A percentile compares a stretch with the other conserved stretches of the same genome.
phyloP scores from a whole-genome alignment of 2,888 invertebrate species.

The Cylloceria caligata region DNA sequence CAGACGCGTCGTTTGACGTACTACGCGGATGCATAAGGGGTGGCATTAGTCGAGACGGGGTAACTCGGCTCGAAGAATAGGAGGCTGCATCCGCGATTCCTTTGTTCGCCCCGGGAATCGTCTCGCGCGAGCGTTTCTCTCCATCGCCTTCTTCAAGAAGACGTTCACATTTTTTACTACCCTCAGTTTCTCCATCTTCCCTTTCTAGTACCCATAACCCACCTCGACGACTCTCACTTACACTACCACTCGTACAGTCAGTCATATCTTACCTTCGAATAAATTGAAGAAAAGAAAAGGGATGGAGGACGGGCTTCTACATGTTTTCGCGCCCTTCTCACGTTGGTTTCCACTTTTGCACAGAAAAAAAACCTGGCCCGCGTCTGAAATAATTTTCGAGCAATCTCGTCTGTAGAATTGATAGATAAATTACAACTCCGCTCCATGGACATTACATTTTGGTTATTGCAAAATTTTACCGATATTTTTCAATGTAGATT shows the following conservation, averaged over 20 bases:
- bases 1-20: constrained; percentile 58
- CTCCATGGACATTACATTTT: not conserved
- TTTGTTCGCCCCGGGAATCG: constrained; percentile 74
- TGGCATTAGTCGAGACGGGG: constrained; percentile 79
- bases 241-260: constrained; percentile 18
- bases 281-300: constrained; percentile 58
- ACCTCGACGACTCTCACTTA: constrained; percentile 40
- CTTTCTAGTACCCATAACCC: constrained; percentile 12
- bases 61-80: constrained; percentile 65
- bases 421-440: not conserved
- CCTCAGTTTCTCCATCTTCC: constrained; percentile 41
- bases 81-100: constrained; percentile 71
- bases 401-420: not conserved
- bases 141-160: constrained; percentile 66
- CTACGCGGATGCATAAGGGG: constrained; percentile 79
- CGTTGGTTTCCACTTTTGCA: not conserved
- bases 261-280: constrained; percentile 63
- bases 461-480: no score
- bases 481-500: no score
- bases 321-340: not conserved
- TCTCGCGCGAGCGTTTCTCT: constrained; percentile 72
- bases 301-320: not conserved
- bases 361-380: not conserved
- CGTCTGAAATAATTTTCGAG: not conserved
- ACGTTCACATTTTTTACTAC: constrained; percentile 60